Base-by-base conservation (phyloP, 1,140 invertebrate species). In the Drosophila novamexicana region DNA sequence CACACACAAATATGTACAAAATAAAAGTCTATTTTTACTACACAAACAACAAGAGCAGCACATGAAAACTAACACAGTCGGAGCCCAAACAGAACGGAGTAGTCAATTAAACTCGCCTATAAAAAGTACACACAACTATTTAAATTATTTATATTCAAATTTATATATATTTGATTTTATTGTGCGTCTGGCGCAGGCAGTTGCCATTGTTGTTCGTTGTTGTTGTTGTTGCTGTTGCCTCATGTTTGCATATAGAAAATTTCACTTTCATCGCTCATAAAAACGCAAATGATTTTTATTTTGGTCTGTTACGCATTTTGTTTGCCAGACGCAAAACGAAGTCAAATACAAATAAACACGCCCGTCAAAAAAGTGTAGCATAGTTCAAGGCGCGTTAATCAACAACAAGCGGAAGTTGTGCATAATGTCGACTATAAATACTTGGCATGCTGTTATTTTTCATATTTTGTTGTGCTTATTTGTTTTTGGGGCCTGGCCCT, bases 191-290 rank as follows among this genome's bases (percentile, higher is more conserved):
- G 37, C 18, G 16, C 22, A 37, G 36, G 7, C 50, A 44, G 37
- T 58, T 62, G 64, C 39, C 69, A 40, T 75, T 83, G 56, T 70
- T 68, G 49, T 39, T 54, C 10, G 14, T 72, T 37, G 16, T 36
- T 68, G 29, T 68, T 29, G 29, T 68, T 29, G 22, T 29, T 29
- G 22, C 22, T 5, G 22, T 29, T 29, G 22, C 22, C 22, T 29
- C 22, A 32, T 64, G 22, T 40, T 32, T 63, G 49, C 9, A 22
- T 58, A 45, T 29, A 50, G 37, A 49, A 39, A 86, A 65, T 83
- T 90, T 89, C 84, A 84, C 84, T 89, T 90, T 89, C 85, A 90
- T 75, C 42, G 66, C 59, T 80, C 74, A 63, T 85, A 68, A 81
- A 80, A 86, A 79, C 79, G 83, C 75, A 81, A 85, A 85, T 84